These are phyloP conservation scores for Cydia amplana DNA, from an alignment of 1,140 invertebrate species.

Conservation along the genomic window DNA sequence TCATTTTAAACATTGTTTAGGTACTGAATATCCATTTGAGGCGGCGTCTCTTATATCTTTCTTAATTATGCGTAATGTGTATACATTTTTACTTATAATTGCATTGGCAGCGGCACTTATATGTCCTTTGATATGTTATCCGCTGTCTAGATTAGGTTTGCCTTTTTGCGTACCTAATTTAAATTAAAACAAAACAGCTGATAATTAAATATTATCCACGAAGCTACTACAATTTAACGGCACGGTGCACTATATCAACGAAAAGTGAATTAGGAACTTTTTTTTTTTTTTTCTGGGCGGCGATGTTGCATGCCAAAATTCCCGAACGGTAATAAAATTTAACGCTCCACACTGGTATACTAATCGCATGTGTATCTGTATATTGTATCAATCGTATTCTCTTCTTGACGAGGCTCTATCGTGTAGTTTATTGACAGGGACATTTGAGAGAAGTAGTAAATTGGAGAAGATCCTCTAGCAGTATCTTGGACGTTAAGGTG, in stretches of 20 bases:
- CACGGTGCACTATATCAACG: neutral
- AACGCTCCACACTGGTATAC: slow-evolving; percentile 3
- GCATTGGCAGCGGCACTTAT: slow-evolving; percentile 5
- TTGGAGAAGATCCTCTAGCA: too few species aligned
- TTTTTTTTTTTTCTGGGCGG: neutral
- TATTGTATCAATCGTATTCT: neutral
- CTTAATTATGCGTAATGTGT: slow-evolving; percentile 10
- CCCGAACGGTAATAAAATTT: slow-evolving; percentile 35
- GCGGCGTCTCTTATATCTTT: neutral
- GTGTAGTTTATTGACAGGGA: too few species aligned
- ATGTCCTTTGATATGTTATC: neutral
- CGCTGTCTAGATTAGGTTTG: slow-evolving; percentile 1
- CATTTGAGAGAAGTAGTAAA: too few species aligned
- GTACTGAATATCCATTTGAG: neutral
- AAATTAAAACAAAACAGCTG: slow-evolving; percentile 9
- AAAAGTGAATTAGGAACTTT: slow-evolving; percentile 16
- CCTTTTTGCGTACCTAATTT: slow-evolving; percentile 9
- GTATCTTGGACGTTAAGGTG: too few species aligned
- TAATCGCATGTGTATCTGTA: neutral
- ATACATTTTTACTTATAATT: slow-evolving; percentile 11
- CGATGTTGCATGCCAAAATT: slow-evolving; percentile 18
- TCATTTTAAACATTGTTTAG: neutral
- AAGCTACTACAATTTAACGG: slow-evolving; percentile 29
- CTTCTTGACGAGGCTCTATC: too few species aligned
- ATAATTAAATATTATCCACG: slow-evolving; percentile 25